Base-by-base conservation (phyloP, 2,797 vertebrate species). In the Pipistrellus pipistrellus region DNA sequence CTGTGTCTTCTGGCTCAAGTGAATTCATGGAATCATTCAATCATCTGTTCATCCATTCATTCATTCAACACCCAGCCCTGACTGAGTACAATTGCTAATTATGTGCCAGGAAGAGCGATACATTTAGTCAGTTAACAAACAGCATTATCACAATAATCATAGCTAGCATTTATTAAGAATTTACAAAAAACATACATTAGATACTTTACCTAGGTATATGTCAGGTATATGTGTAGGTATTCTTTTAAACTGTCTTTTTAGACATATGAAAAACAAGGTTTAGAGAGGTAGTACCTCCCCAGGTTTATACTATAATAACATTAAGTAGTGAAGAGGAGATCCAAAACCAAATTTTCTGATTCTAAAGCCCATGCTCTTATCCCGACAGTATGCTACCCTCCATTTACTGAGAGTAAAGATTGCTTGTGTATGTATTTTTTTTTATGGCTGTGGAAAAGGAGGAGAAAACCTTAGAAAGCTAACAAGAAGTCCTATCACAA, bases 371-470 rank as follows among this genome's bases (percentile, higher is more conserved):
- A 44, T 10, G 20, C 6, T 32, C 73, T 55, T 41, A 8, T 14
- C 2, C n/a, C 21, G 2, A 75, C 12, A 57, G 11, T 55, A 77
- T 15, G 66, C 21, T 66, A n/a, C 27, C 64, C 38, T 66, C 88
- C 80, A 30, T 23, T 69, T 51, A 53, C 51, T 59, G 15, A 75
- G 46, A 55, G 13, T 48, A 35, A 87, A 25, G 69, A 69, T 14
- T 23, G 3, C 51, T 20, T 59, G 3, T 48, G 46, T 44, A 44
- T 53, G n/a, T 64, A 1, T 18, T 82, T 25, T 55, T n/a, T 35
- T 88, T 92, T 44, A 48, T 32, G 66, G 75, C 66, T 86, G 23
- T 62, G 38, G 75, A 21, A 85, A 94, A 94, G 53, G 23, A 95
- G 23, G 78, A 95, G 20, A 82, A 87, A 94, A 68, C 82, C 62